Percentiles rank a stretch among this genome's conserved stretches.
phyloP scores from a whole-genome alignment of 2,888 invertebrate species.

The Cryptophagus acutangulus region DNA sequence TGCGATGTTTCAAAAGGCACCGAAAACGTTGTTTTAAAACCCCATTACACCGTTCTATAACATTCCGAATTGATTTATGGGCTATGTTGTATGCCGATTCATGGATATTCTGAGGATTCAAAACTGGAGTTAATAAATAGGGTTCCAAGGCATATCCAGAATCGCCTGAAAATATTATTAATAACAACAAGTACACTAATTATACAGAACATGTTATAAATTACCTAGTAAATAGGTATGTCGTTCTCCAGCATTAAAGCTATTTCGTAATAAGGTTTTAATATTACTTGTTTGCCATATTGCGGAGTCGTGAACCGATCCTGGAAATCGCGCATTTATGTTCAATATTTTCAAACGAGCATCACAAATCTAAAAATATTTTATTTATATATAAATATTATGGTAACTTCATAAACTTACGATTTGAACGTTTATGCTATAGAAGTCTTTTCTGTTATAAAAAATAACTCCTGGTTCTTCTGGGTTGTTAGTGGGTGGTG shows the following conservation, averaged over 20 bases:
- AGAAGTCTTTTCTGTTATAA: neutral
- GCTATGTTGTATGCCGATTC: conserved; percentile 7
- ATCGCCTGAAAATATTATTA: conserved; percentile 2
- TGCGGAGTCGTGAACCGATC: conserved; percentile 12
- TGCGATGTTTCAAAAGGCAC: conserved; percentile 8
- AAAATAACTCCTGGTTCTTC: conserved; percentile 1
- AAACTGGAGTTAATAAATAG: conserved; percentile 4
- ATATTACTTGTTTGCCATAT: conserved; percentile 11
- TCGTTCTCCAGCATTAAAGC: conserved; percentile 8
- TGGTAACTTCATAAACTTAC: conserved; percentile 4
- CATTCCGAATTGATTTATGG: conserved; percentile 10
- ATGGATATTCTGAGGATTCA: neutral
- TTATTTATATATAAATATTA: neutral
- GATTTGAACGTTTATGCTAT: neutral
- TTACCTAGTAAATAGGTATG: conserved; percentile 1
- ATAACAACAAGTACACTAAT: neutral
- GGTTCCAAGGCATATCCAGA: conserved; percentile 4
- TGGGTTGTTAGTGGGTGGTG: neutral
- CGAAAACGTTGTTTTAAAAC: conserved; percentile 11
- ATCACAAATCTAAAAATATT: conserved; percentile 8
- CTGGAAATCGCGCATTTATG: conserved; percentile 15
- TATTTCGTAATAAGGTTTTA: conserved; percentile 7
- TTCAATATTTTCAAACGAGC: conserved; percentile 11
- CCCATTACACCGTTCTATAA: conserved; percentile 15
- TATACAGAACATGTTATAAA: neutral